These are phyloP conservation scores for Solenopsis fugax DNA, from an alignment of 1,140 invertebrate species.

Conservation along the genomic window DNA sequence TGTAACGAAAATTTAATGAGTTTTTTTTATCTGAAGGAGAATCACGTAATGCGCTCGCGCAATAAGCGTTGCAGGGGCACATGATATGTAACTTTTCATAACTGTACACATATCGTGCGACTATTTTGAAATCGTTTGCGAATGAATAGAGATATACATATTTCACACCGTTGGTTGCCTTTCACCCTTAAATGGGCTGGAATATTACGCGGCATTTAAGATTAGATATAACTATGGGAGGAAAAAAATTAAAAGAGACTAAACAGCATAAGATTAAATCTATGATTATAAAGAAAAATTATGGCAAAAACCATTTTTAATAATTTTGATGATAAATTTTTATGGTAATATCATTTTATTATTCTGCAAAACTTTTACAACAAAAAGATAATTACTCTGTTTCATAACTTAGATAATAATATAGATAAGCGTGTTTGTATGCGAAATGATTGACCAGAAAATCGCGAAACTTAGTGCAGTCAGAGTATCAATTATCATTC, in stretches of 20 bases:
- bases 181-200: constrained; percentile 17
- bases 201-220: constrained; percentile 14
- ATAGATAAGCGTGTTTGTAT: not conserved
- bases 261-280: not conserved
- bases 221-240: not conserved
- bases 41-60: constrained; percentile 52
- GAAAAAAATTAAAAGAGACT: not conserved
- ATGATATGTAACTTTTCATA: constrained; percentile 36
- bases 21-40: constrained; percentile 49
- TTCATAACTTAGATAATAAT: not conserved
- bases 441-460: too few species aligned
- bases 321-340: not conserved
- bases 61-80: constrained; percentile 30
- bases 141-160: constrained; percentile 18
- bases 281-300: not conserved
- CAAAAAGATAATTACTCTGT: not conserved
- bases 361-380: not conserved
- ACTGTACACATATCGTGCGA: constrained; percentile 34
- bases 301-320: not conserved
- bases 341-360: not conserved
- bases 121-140: constrained; percentile 50
- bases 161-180: constrained; percentile 3
- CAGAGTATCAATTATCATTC: constrained; percentile 39
- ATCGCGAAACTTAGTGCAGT: not conserved
- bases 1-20: constrained; percentile 67